A percentile compares a stretch with the other conserved stretches of the same genome.
These are phyloP conservation scores for Lasiommata megera DNA, from an alignment of 2,888 invertebrate genomes.

Conservation along the genomic window DNA sequence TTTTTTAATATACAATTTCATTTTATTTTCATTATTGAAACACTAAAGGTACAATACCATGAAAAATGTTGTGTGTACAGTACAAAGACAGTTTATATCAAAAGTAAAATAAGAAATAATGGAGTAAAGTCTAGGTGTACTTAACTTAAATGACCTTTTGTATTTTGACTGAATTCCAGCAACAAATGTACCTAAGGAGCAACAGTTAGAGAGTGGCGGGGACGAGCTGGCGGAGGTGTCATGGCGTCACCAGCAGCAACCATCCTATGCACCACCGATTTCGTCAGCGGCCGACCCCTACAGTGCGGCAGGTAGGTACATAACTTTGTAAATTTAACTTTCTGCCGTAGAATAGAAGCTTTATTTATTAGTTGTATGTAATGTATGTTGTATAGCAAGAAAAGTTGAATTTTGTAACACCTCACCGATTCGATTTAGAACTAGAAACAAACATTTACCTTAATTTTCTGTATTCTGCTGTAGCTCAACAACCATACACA, in stretches of 20 bases:
- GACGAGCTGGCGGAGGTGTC: slow-evolving; percentile 89
- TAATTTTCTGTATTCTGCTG: too few relatives aligned
- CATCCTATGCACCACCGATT: slow-evolving; percentile 82
- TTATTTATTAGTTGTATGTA: neutral
- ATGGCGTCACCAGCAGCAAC: slow-evolving; percentile 87
- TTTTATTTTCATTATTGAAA: too few relatives aligned
- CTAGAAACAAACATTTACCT: too few relatives aligned
- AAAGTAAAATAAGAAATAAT: too few relatives aligned
- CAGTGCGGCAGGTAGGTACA: slow-evolving; percentile 82
- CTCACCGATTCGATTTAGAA: too few relatives aligned
- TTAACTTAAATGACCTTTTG: neutral
- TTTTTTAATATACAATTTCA: too few relatives aligned
- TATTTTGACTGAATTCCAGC: slow-evolving; percentile 62
- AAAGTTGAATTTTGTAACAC: too few relatives aligned
- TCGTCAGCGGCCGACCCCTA: slow-evolving; percentile 87
- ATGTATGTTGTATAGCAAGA: neutral
- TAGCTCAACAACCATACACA: too few relatives aligned
- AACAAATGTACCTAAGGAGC: slow-evolving; percentile 90
- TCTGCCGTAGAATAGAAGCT: neutral
- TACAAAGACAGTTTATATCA: too few relatives aligned
- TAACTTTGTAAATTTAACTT: slow-evolving; percentile 31
- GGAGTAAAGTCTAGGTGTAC: too few relatives aligned
- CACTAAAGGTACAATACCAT: too few relatives aligned
- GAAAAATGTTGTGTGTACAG: too few relatives aligned
- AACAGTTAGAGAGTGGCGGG: slow-evolving; percentile 86